A percentile compares a stretch with the other conserved stretches of the same genome.
Conservation (phyloP, 2,797 vertebrate genomes). For the Amniataba percoides region DNA sequence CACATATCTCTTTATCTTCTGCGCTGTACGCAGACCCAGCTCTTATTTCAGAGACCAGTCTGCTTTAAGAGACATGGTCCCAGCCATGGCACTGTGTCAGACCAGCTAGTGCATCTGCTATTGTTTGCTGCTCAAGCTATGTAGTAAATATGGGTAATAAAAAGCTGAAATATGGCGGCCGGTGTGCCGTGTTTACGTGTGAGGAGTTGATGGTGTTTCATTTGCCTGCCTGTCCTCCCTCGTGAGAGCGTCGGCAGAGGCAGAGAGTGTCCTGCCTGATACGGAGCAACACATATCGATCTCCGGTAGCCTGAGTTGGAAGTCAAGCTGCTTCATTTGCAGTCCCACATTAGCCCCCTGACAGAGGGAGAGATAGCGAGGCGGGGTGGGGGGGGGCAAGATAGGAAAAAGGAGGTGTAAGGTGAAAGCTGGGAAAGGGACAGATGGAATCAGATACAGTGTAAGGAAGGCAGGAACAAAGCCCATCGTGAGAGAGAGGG, state of each 20-base stretch:
- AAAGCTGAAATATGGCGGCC: slow-evolving; percentile 70
- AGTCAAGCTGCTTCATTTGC: slow-evolving; percentile 84
- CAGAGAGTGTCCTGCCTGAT: slow-evolving; percentile 73
- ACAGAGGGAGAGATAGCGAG: slow-evolving; percentile 57
- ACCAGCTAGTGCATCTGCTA: slow-evolving; percentile 66
- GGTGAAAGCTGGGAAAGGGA: slow-evolving; percentile 54
- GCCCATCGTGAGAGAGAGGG: slow-evolving; percentile 26
- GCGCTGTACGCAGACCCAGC: slow-evolving; percentile 32
- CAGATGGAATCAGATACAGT: slow-evolving; percentile 66
- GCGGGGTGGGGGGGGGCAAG: slow-evolving; percentile 18
- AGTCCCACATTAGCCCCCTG: slow-evolving; percentile 77
- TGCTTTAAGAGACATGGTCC: slow-evolving; percentile 63
- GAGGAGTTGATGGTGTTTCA: slow-evolving; percentile 68
- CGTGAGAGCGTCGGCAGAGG: slow-evolving; percentile 53
- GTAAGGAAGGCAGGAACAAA: slow-evolving; percentile 61
- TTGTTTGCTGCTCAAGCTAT: slow-evolving; percentile 72
- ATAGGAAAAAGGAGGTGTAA: slow-evolving; percentile 48
- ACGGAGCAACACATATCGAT: slow-evolving; percentile 84
- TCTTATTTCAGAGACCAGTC: slow-evolving; percentile 66
- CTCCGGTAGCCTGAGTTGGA: slow-evolving; percentile 78
- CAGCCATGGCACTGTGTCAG: slow-evolving; percentile 58
- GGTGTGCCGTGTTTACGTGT: slow-evolving; percentile 58
- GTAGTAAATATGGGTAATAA: slow-evolving; percentile 76
- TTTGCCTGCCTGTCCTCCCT: slow-evolving; percentile 64
- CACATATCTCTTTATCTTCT: slow-evolving; percentile 62